These are phyloP conservation scores for Sebastes flavidus DNA, from an alignment of 2,797 vertebrate genomes.

Conservation along the genomic window DNA sequence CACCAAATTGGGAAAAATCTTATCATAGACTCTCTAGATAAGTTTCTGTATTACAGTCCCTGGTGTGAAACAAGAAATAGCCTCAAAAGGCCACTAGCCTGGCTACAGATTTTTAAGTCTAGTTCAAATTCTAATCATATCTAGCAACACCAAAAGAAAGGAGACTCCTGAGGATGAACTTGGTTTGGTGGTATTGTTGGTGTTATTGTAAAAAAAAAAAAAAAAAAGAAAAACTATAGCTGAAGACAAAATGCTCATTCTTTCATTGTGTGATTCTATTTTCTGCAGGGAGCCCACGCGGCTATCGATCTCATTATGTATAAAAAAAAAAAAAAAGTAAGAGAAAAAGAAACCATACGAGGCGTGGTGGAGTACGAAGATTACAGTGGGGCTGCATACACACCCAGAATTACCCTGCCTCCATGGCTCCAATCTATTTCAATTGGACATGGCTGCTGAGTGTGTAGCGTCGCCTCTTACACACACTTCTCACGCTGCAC, in stretches of 20 bases:
- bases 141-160: not conserved
- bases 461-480: conserved; percentile 52
- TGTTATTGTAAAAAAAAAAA: too few species aligned
- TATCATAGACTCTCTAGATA: too few species aligned
- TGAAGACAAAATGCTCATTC: not conserved
- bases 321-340: conserved; percentile 6
- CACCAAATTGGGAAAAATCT: too few species aligned
- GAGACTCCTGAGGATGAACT: not conserved
- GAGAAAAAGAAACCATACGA: conserved; percentile 49
- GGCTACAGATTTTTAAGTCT: not conserved
- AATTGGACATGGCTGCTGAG: conserved; percentile 78
- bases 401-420: conserved; percentile 56
- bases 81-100: not conserved
- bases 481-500: conserved; percentile 50
- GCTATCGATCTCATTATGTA: conserved; percentile 66
- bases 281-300: conserved; percentile 28
- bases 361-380: conserved; percentile 43
- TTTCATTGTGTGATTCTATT: conserved; percentile 43
- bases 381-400: conserved; percentile 55
- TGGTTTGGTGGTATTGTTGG: not conserved
- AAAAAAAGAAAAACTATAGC: not conserved
- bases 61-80: not conserved
- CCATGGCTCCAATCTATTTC: conserved; percentile 77
- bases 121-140: not conserved
- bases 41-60: too few species aligned